Base-by-base conservation (phyloP, 2,113 vertebrate genomes). In the Dunckerocampus dactyliophorus region DNA sequence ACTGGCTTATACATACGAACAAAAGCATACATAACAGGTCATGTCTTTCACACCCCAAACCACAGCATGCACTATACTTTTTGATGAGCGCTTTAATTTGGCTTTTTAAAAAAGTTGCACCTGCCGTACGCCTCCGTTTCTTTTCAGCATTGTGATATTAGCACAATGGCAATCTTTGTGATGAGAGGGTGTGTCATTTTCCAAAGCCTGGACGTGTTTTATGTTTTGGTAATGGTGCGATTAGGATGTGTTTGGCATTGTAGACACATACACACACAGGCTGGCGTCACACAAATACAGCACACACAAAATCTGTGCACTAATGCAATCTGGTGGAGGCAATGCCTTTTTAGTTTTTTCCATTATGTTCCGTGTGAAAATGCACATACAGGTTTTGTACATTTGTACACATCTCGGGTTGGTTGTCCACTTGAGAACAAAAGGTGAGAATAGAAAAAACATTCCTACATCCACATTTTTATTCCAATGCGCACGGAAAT, bases 151-250 rank as follows among this genome's bases (percentile, higher is more conserved):
- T 19, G 28, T n/a, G 14, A 16, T 45, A 31, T 56, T 56, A 42
- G 54, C 54, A 21, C 54, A 12, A 8, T 15, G 54, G 8, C 37
- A 8, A 42, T 42, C 54, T 56, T 56, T 56, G 54, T 56, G 19
- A 37, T 15, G 37, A 8, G n/a, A 19, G 37, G 54, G 54, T 19
- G 54, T 42, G 54, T 42, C n/a, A 1, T 14, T 37, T 42, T 56
- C 54, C 21, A 42, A 53, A 56, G 54, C 34, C 31, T 1, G 11
- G 20, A 37, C 34, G 12, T 21, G 34, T 37, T 56, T 56, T 56
- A 42, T 56, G 34, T 21, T 56, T 34, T 42, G 54, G 19, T 56
- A 56, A 56, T 56, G 54, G 39, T 28, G 37, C 37, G 54, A 42
- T 56, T 42, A 56, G 22, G 53, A 55, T 34, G 31, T 55, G 31